Base-by-base conservation (phyloP, 2,888 invertebrate species). In the Thera obeliscata region DNA sequence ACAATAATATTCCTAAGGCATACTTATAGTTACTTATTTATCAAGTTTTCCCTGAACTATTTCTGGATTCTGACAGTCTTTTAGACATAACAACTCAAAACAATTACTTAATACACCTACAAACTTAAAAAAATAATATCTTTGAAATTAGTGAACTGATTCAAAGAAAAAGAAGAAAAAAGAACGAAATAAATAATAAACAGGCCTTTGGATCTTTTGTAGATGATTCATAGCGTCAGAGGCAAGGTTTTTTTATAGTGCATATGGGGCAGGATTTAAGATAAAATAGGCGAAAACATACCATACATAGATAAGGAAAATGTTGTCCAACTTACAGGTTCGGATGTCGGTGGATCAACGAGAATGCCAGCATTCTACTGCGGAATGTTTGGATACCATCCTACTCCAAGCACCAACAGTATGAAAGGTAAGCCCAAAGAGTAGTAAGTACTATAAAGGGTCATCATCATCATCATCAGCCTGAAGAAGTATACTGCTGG, bases 331-430 rank as follows among this genome's bases (percentile, higher is more conserved):
- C 35, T 7, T 5, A 0, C 76, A 95, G 95, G 96, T 60, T 96
- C 97, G 0, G 99, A 99, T 84, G 96, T 99, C 70, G 99, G 98
- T 5, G 99, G 99, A 0, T 98, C 98, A 2, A 97, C 98, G 56
- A 95, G 99, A 61, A 97, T 98, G 94, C 98, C 98, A 1, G 95
- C 97, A 0, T 98, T 97, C 86, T 98, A 96, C 91, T 98, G 97
- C 89, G 98, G 98, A 33, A 91, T 98, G 76, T 98, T 96, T 86
- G 98, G 98, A 2, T 96, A 98, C 81, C 98, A 98, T 83, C 96
- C 97, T 0, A 96, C 95, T 1, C 93, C 94, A 61, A 94, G 94
- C 73, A 85, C 87, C 0, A 89, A 94, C 0, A 94, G 91, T 70
- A 86, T 90, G 75, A 94, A 85, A 81, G 95, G 90, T 87, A 50